A percentile compares a stretch with the other conserved stretches of the same genome.
Conservation (phyloP, 2,888 invertebrate genomes). For the Ommatoiulus sabulosus region DNA sequence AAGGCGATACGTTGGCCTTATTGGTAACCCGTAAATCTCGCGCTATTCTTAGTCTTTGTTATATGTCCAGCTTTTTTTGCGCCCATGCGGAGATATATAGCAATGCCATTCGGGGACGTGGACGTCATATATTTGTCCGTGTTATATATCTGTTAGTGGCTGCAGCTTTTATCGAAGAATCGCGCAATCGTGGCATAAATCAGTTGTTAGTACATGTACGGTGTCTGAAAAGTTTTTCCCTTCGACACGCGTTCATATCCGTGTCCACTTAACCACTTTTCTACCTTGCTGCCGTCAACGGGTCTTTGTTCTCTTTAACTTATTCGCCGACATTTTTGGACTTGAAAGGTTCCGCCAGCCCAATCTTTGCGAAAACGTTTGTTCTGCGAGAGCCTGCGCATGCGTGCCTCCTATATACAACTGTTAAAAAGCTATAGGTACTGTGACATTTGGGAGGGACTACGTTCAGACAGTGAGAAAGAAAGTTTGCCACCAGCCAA, state of each 20-base stretch:
- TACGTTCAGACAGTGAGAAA: not conserved
- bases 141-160: not conserved
- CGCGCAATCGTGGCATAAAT: slow-evolving; percentile 9
- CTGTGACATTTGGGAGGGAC: slow-evolving; percentile 22
- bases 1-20: slow-evolving; percentile 22
- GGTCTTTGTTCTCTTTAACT: not conserved
- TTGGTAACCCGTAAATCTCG: slow-evolving; percentile 41
- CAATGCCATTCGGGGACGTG: slow-evolving; percentile 7
- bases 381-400: not conserved
- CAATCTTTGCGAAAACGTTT: not conserved
- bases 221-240: not conserved
- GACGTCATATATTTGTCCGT: not conserved
- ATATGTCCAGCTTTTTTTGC: slow-evolving; percentile 28
- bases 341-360: not conserved
- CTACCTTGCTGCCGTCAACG: slow-evolving; percentile 17
- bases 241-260: not conserved
- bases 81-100: slow-evolving; percentile 32
- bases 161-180: slow-evolving; percentile 31
- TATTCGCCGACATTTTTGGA: not conserved
- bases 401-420: not conserved
- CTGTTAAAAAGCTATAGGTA: not conserved
- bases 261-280: slow-evolving; percentile 11
- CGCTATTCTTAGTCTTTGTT: slow-evolving; percentile 30
- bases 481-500: not conserved
- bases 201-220: not conserved